Evolutionary conservation across 2,888 invertebrate species (phyloP).

Genomic region (Cryptophagus acutangulus): DNA sequence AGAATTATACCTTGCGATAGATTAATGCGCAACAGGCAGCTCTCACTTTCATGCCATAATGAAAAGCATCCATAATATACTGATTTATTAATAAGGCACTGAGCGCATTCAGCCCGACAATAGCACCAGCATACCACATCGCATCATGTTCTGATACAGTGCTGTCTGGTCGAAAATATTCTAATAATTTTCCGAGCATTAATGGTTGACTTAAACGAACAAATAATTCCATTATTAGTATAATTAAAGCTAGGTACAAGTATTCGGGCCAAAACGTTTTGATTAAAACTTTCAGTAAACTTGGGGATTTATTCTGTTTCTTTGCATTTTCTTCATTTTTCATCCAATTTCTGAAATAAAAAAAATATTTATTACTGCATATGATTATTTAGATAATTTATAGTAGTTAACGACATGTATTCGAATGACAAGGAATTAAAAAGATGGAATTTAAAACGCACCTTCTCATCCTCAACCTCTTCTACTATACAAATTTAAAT

Average conservation of each 20-base stretch:
- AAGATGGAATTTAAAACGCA: no score
- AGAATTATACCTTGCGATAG: conserved; percentile 83
- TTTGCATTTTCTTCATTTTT: conserved; percentile 57
- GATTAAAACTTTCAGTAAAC: conserved; percentile 60
- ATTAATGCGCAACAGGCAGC: conserved; percentile 78
- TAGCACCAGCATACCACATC: conserved; percentile 57
- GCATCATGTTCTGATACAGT: conserved; percentile 50
- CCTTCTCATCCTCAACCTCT: no score
- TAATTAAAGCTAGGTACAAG: conserved; percentile 56
- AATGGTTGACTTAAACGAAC: conserved; percentile 62
- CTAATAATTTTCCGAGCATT: conserved; percentile 59
- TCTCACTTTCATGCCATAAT: conserved; percentile 76
- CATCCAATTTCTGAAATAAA: conserved; percentile 60
- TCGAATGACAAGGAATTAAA: no score
- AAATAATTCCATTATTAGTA: conserved; percentile 56
- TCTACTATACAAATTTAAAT: no score
- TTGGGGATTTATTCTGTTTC: conserved; percentile 56
- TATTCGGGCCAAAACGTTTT: conserved; percentile 66
- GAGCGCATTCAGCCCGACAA: conserved; percentile 54
- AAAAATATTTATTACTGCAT: no score
- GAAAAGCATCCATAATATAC: conserved; percentile 62
- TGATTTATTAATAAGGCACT: conserved; percentile 63
- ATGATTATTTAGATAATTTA: no score
- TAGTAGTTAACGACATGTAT: no score
- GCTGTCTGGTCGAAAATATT: conserved; percentile 54